phyloP scores from a whole-genome alignment of 2,113 vertebrate genomes.

The Oceanites oceanicus region DNA sequence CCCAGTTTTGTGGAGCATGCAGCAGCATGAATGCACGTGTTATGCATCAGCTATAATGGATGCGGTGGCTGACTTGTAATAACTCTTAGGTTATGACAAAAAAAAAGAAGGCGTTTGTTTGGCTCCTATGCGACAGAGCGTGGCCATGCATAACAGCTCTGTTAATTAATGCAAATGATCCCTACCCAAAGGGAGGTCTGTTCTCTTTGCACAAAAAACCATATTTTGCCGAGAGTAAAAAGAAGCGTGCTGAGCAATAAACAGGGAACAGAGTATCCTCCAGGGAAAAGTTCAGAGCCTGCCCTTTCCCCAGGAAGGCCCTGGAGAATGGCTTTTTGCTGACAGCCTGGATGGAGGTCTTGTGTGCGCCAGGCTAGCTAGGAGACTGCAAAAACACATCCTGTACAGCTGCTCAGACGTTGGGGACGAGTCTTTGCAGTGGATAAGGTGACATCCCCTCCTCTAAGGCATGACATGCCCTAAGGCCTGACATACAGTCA shows the following conservation, averaged over 20 bases:
- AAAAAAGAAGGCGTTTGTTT: conserved; percentile 40
- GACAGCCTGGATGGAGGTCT: neutral
- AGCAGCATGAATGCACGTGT: neutral
- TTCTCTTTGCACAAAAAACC: neutral
- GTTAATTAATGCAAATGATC: conserved; percentile 67
- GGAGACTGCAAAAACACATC: neutral
- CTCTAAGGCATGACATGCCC: neutral
- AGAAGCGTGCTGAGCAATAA: neutral
- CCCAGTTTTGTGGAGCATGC: neutral
- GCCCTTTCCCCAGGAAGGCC: conserved; percentile 39
- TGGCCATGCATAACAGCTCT: conserved; percentile 42
- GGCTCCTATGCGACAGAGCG: conserved; percentile 24
- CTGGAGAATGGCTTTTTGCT: conserved; percentile 36
- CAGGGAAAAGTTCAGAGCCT: neutral
- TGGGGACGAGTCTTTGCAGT: neutral
- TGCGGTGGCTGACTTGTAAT: neutral
- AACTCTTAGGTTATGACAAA: conserved; percentile 13
- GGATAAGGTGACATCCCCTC: neutral
- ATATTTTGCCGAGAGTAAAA: conserved; percentile 22
- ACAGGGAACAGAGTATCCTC: neutral
- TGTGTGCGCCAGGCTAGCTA: neutral
- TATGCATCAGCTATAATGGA: neutral
- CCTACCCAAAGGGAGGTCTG: conserved; percentile 62
- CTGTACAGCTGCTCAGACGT: neutral
- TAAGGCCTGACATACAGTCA: accelerated